phyloP scores from a whole-genome alignment of 2,888 invertebrate genomes.

The Acanthosepion lycidas region DNA sequence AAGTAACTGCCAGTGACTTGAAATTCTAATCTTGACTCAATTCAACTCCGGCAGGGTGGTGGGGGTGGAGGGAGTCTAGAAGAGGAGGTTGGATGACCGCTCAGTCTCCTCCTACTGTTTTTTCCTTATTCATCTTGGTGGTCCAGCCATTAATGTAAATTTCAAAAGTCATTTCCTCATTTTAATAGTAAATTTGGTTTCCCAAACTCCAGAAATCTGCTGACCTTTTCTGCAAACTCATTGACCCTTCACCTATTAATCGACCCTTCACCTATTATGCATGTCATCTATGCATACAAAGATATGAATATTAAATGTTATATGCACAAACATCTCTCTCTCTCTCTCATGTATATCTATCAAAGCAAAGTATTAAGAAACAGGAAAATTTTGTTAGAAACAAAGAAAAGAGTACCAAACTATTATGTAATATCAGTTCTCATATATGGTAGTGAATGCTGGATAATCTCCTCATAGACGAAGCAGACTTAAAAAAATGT shows the following conservation, averaged over 20 bases:
- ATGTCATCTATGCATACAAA: neutral
- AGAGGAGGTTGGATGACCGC: neutral
- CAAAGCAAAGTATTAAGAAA: too few species aligned
- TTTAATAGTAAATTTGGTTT: neutral
- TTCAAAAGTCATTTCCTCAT: conserved; percentile 4
- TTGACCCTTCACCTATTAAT: conserved; percentile 24
- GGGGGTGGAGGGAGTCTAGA: neutral
- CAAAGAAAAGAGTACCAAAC: too few species aligned
- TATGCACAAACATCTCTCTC: too few species aligned
- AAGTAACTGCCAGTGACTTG: neutral
- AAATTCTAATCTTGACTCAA: neutral
- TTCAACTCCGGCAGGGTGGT: neutral
- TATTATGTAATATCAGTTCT: too few species aligned
- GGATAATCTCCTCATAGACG: too few species aligned
- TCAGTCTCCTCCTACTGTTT: neutral
- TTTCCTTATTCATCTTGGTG: neutral
- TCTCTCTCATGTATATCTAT: too few species aligned
- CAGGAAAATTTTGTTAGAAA: too few species aligned
- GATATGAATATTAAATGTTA: neutral
- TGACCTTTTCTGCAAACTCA: neutral
- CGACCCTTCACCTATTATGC: neutral
- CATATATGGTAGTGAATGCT: too few species aligned
- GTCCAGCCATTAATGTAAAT: neutral
- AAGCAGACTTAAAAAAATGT: too few species aligned
- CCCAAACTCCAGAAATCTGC: neutral